Evolutionary conservation across 2,797 vertebrate genomes (phyloP), one percentile per base, ranked within the genome.

Genomic region (Gallirallus australis): DNA sequence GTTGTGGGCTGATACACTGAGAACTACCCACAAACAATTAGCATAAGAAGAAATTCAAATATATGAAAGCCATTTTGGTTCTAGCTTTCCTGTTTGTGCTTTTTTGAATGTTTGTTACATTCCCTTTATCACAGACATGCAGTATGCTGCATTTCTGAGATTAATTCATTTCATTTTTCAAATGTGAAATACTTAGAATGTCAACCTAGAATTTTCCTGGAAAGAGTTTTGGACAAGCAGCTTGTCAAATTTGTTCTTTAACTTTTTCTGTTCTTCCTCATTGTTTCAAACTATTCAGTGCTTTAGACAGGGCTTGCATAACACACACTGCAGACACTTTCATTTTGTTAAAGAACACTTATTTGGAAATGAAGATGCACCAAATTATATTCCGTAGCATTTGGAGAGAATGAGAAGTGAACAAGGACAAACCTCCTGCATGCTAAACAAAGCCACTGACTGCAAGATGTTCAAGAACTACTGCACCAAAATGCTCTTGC

Each of bases 371-470:
- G 33, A 88, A 68, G 89, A 93, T 28, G 37, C 50, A 90, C 28
- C 70, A 75, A 90, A 90, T 82, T 56, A 85, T 40, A 92, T 30
- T 60, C 66, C 23, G 17, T 21, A 24, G 53, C 7, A 6, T 84
- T 70, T 63, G 50, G 33, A 86, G 95, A 90, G 70, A 90, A 91
- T 33, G n/a, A 94, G 71, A 92, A 94, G 63, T 61, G 75, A 95
- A 88, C 50, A 92, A 42, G 78, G 88, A 66, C 47, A 85, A 93
- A 47, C 31, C 60, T 73, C 61, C 65, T 90, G 91, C 71, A 93
- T 82, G 83, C 77, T 95, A 95, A 96, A 66, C 3, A 89, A 53
- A 81, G 48, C 60, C 56, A 56, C 68, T 57, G 82, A 95, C 75
- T 84, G 75, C 37, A 90, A 70, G 60, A 76, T 17, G 24, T 25